Evolutionary conservation across 2,113 vertebrate genomes (phyloP).

Genomic region (Mesitornis unicolor): DNA sequence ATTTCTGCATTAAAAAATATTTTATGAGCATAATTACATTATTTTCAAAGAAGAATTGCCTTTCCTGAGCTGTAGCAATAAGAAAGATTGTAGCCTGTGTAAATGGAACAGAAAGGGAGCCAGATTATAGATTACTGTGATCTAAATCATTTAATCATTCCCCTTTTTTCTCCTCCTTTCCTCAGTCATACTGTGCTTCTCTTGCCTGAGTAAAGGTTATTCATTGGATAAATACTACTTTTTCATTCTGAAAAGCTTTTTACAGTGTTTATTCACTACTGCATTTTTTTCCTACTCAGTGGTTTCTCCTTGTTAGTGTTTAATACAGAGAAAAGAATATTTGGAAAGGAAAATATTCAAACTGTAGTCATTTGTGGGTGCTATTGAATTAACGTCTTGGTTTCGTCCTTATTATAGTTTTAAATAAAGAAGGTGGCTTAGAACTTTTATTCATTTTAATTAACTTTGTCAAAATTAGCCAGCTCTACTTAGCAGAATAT

Average conservation of each 20-base stretch:
- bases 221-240: not conserved
- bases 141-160: not conserved
- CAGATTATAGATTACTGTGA: not conserved
- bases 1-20: not conserved
- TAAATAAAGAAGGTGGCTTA: not conserved
- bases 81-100: not conserved
- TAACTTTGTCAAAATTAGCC: not conserved
- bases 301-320: not conserved
- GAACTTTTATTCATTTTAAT: not conserved
- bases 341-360: not conserved
- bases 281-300: no score
- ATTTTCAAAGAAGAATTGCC: not conserved
- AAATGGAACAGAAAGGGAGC: not conserved
- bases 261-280: not conserved
- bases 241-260: constrained; percentile 13
- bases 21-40: not conserved
- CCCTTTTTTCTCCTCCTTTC: not conserved
- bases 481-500: not conserved
- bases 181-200: not conserved
- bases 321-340: not conserved
- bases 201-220: not conserved
- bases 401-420: not conserved
- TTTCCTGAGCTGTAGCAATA: not conserved
- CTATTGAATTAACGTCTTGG: not conserved
- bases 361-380: not conserved